These are phyloP conservation scores for Drosophila hamatofila DNA, from an alignment of 2,888 invertebrate species.

Conservation along the genomic window DNA sequence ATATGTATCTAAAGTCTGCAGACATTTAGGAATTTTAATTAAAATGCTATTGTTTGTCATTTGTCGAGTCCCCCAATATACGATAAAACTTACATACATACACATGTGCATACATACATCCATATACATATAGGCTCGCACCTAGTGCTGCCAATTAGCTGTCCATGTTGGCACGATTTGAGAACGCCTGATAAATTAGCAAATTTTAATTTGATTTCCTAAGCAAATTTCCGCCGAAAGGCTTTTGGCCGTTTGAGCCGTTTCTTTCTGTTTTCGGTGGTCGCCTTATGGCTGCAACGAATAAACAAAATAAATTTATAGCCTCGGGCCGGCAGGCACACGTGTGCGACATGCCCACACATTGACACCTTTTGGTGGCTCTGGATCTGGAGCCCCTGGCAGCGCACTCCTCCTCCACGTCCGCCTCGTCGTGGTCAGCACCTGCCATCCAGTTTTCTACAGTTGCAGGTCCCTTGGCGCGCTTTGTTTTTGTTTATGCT, in stretches of 20 bases:
- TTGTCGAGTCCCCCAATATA: conserved; percentile 6
- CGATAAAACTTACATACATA: conserved; percentile 1
- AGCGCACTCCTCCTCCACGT: conserved; percentile 15
- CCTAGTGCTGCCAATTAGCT: conserved; percentile 57
- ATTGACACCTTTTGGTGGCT: conserved; percentile 68
- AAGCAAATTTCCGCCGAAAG: conserved; percentile 69
- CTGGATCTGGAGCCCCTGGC: conserved; percentile 12
- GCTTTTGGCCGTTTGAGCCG: conserved; percentile 6
- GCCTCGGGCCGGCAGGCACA: conserved; percentile 61
- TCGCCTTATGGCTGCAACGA: conserved; percentile 37
- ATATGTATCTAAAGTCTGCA: no score
- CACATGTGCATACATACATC: not conserved
- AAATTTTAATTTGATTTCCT: conserved; percentile 76
- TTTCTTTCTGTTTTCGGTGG: conserved; percentile 18
- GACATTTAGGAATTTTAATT: conserved; percentile 72
- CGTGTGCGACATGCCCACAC: conserved; percentile 78
- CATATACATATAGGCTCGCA: not conserved
- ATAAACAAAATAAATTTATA: conserved; percentile 70
- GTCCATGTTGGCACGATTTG: conserved; percentile 31
- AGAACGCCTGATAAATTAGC: conserved; percentile 65
- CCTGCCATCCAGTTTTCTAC: conserved; percentile 38
- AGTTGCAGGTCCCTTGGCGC: conserved; percentile 75
- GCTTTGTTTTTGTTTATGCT: conserved; percentile 78
- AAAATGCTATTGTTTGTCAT: conserved; percentile 61
- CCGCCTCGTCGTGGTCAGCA: conserved; percentile 10